These are phyloP conservation scores for Amphipyra berbera DNA, from an alignment of 2,888 invertebrate genomes.

Conservation along the genomic window DNA sequence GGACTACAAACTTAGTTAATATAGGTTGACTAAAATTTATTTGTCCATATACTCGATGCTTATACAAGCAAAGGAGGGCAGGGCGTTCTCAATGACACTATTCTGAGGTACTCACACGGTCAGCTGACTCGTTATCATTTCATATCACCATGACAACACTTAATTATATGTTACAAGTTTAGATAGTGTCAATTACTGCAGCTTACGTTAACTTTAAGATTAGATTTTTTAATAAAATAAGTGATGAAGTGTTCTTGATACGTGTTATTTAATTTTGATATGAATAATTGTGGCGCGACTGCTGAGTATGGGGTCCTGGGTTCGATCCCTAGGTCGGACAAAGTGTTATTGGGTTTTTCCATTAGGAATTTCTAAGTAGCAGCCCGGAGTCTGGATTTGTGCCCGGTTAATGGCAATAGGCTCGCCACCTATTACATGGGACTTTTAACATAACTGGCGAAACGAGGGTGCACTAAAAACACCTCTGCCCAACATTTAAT, in stretches of 20 bases:
- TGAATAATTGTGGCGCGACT: no score
- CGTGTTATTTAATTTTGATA: no score
- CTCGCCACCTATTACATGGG: no score
- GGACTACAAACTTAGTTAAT: slow-evolving; percentile 54
- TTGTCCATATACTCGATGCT: slow-evolving; percentile 69
- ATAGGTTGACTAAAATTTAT: slow-evolving; percentile 78
- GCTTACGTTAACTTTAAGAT: slow-evolving; percentile 22
- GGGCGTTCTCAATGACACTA: slow-evolving; percentile 84
- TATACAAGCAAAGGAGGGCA: slow-evolving; percentile 75
- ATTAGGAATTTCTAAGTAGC: no score
- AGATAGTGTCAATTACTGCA: slow-evolving; percentile 37
- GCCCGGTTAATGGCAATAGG: no score
- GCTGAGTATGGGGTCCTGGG: no score
- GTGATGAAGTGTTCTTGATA: not conserved
- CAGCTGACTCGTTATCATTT: slow-evolving; percentile 78
- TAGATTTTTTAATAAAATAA: not conserved
- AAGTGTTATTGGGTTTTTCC: no score
- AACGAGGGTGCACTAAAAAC: no score
- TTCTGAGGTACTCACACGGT: slow-evolving; percentile 65
- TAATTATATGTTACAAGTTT: slow-evolving; percentile 42
- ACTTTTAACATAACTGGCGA: no score
- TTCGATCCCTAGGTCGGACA: no score
- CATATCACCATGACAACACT: slow-evolving; percentile 63
- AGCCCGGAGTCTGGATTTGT: no score
- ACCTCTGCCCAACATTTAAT: no score